Conservation (phyloP, 1,140 invertebrate species). For the Dermatophagoides farinae region DNA sequence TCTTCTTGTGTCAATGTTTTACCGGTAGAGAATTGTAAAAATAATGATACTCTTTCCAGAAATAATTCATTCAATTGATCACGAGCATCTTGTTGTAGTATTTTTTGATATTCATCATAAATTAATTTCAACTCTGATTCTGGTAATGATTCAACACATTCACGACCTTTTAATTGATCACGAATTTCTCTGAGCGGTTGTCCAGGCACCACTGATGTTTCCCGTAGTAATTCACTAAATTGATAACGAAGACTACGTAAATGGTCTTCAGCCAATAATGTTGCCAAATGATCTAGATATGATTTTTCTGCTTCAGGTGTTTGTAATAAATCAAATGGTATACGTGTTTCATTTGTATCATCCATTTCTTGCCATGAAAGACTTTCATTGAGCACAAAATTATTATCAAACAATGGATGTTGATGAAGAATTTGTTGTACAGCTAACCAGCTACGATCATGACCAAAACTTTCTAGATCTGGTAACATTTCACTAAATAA, state of each 20-base stretch:
- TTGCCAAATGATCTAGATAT: slow-evolving; percentile 72
- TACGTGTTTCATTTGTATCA: slow-evolving; percentile 36
- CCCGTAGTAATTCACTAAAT: slow-evolving; percentile 77
- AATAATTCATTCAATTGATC: slow-evolving; percentile 80
- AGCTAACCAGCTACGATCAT: slow-evolving; percentile 44
- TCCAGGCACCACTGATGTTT: slow-evolving; percentile 72
- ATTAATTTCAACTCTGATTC: slow-evolving; percentile 76
- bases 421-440: slow-evolving; percentile 58
- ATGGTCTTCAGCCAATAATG: slow-evolving; percentile 68
- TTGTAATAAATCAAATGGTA: slow-evolving; percentile 74
- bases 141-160: slow-evolving; percentile 74
- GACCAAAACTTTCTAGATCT: slow-evolving; percentile 45
- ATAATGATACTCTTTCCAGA: slow-evolving; percentile 77
- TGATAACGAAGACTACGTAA: slow-evolving; percentile 55
- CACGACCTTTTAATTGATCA: slow-evolving; percentile 79
- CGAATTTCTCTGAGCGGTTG: slow-evolving; percentile 75
- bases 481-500: slow-evolving; percentile 61
- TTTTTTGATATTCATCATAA: slow-evolving; percentile 81
- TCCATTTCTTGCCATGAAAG: slow-evolving; percentile 50
- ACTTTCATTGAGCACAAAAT: slow-evolving; percentile 42
- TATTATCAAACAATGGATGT: slow-evolving; percentile 68
- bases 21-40: slow-evolving; percentile 75
- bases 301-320: slow-evolving; percentile 72
- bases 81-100: slow-evolving; percentile 72
- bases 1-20: slow-evolving; percentile 81